Evolutionary conservation across 2,888 invertebrate genomes (phyloP).

Genomic region (Cosmopolites sordidus): DNA sequence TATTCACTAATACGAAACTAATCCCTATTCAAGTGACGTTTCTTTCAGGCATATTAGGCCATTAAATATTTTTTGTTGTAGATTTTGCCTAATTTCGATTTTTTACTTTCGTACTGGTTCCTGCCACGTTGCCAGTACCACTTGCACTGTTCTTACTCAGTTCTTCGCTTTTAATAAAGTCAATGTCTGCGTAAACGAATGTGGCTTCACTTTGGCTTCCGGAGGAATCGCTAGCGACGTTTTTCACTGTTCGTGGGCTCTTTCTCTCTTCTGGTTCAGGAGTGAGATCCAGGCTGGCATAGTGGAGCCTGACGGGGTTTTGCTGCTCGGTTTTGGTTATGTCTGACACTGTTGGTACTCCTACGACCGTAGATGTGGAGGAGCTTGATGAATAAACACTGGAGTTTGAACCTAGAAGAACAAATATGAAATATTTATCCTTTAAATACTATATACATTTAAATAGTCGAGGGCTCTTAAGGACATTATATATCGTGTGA

Average conservation of each 20-base stretch:
- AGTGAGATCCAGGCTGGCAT: constrained; percentile 62
- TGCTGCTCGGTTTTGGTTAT: constrained; percentile 42
- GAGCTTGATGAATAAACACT: constrained; percentile 45
- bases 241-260: constrained; percentile 36
- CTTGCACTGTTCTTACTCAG: constrained; percentile 36
- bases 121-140: constrained; percentile 22
- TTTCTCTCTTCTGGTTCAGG: constrained; percentile 37
- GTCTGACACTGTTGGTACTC: constrained; percentile 38
- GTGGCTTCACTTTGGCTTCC: constrained; percentile 38
- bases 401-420: constrained; percentile 38
- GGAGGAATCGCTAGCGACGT: constrained; percentile 20
- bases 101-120: constrained; percentile 3
- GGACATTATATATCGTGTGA: no score
- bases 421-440: no score
- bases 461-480: no score
- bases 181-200: constrained; percentile 75
- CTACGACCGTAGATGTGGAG: constrained; percentile 44
- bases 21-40: no score
- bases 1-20: no score
- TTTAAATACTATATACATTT: no score
- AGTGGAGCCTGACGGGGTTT: constrained; percentile 52
- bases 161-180: constrained; percentile 65
- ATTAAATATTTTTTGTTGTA: no score
- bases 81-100: constrained; percentile 3
- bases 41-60: no score